phyloP scores from a whole-genome alignment of 2,888 invertebrate genomes.

The Creontiades dilutus region DNA sequence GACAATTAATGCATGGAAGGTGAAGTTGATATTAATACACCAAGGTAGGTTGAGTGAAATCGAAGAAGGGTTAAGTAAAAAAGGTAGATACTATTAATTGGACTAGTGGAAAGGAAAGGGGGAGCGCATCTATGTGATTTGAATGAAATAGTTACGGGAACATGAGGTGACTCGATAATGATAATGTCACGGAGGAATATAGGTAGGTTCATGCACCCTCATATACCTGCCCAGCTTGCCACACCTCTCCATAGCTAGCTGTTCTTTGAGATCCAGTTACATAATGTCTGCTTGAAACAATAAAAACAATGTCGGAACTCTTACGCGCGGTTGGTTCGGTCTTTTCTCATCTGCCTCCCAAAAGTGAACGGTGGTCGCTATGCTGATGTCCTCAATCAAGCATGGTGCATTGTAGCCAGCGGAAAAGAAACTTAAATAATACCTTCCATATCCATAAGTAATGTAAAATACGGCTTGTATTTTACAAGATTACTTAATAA shows the following conservation, averaged over 20 bases:
- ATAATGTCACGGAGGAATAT: neutral
- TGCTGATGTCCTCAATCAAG: neutral
- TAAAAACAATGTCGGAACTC: slow-evolving; percentile 8
- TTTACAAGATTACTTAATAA: no score
- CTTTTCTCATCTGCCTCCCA: neutral
- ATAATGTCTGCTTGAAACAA: slow-evolving; percentile 16
- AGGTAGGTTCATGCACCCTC: neutral
- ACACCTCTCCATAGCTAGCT: neutral
- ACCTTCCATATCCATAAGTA: no score
- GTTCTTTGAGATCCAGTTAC: slow-evolving; percentile 23
- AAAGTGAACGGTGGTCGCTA: neutral
- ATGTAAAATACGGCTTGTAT: no score
- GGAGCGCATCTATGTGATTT: slow-evolving; percentile 39
- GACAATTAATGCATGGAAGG: slow-evolving; percentile 9
- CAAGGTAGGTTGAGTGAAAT: slow-evolving; percentile 51
- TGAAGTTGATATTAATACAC: neutral
- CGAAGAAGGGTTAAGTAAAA: slow-evolving; percentile 36
- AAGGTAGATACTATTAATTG: slow-evolving; percentile 51
- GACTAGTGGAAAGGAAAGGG: slow-evolving; percentile 35
- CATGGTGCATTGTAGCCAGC: no score
- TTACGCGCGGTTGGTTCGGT: neutral
- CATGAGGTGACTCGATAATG: slow-evolving; percentile 52
- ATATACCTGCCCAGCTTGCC: neutral
- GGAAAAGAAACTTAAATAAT: no score
- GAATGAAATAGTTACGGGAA: slow-evolving; percentile 44